A percentile compares a stretch with the other conserved stretches of the same genome.
These are phyloP conservation scores for Ophion obscuratus DNA, from an alignment of 2,888 invertebrate species.

Conservation along the genomic window DNA sequence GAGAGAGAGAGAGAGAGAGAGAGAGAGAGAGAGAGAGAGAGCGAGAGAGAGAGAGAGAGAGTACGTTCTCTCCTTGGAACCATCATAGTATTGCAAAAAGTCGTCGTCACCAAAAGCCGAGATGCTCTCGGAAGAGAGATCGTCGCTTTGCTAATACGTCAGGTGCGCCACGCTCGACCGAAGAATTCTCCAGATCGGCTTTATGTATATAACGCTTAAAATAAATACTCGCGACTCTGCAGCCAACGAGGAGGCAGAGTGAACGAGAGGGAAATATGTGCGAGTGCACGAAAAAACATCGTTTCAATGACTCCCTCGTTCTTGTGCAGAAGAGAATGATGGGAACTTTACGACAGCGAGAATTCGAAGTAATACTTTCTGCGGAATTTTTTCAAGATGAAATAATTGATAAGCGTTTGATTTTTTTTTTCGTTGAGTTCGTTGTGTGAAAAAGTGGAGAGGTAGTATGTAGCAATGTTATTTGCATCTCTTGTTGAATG, in stretches of 20 bases:
- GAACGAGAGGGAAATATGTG: not conserved
- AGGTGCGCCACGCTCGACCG: constrained; percentile 42
- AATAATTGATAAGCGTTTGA: not conserved
- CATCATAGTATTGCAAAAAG: constrained; percentile 63
- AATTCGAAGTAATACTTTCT: constrained; percentile 39
- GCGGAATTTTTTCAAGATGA: constrained; percentile 26
- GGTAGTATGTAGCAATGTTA: too few relatives aligned
- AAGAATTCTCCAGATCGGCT: constrained; percentile 28
- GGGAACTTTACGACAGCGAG: constrained; percentile 52
- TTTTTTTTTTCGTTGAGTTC: not conserved
- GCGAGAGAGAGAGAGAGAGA: not conserved
- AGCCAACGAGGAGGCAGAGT: not conserved
- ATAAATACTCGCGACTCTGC: constrained; percentile 16
- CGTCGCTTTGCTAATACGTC: constrained; percentile 40
- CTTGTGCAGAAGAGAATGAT: constrained; percentile 33
- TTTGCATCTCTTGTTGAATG: too few relatives aligned
- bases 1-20: constrained; percentile 2
- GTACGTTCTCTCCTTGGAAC: constrained; percentile 10
- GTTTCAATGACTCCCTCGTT: not conserved
- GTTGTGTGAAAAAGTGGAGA: not conserved
- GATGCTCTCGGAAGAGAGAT: constrained; percentile 35
- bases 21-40: constrained; percentile 10
- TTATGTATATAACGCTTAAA: constrained; percentile 34
- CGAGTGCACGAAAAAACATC: not conserved
- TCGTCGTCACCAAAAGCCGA: constrained; percentile 68